Evolutionary conservation across 2,888 invertebrate species (phyloP).

Genomic region (Cheilosia vulpina): DNA sequence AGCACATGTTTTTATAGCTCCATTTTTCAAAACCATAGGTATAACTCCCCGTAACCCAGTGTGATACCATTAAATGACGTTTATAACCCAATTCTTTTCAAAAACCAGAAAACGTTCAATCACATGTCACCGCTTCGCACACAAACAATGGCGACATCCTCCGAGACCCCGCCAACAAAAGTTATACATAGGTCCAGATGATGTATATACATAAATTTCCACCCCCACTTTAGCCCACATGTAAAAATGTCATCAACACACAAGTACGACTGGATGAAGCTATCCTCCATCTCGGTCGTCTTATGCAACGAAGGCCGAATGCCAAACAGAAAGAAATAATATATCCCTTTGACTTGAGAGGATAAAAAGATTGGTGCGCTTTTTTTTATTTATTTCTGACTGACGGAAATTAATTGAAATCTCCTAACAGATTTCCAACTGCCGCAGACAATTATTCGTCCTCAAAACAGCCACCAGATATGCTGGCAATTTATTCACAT

Average conservation of each 20-base stretch:
- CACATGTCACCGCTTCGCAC: conserved; percentile 9
- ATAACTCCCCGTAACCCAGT: neutral
- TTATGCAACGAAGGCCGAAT: conserved; percentile 4
- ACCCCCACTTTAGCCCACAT: neutral
- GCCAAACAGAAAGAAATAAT: conserved; percentile 4
- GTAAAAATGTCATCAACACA: conserved; percentile 34
- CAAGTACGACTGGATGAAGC: neutral
- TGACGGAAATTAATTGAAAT: conserved; percentile 56
- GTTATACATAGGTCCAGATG: neutral
- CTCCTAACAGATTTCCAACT: conserved; percentile 41
- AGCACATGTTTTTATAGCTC: conserved; percentile 34
- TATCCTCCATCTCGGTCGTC: conserved; percentile 5
- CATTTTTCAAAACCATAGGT: conserved; percentile 19
- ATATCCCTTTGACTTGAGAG: neutral
- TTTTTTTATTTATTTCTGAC: neutral
- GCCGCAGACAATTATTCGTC: conserved; percentile 66
- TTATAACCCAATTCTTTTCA: conserved; percentile 43
- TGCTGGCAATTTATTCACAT: conserved; percentile 48
- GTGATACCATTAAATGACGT: conserved; percentile 45
- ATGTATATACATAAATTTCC: neutral
- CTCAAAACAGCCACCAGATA: conserved; percentile 50
- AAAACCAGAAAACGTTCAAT: conserved; percentile 32
- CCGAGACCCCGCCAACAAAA: neutral
- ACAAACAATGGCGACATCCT: conserved; percentile 12
- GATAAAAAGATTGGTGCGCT: conserved; percentile 1